These are phyloP conservation scores for Mus caroli DNA, from an alignment of 2,797 vertebrate genomes.

Conservation along the genomic window DNA sequence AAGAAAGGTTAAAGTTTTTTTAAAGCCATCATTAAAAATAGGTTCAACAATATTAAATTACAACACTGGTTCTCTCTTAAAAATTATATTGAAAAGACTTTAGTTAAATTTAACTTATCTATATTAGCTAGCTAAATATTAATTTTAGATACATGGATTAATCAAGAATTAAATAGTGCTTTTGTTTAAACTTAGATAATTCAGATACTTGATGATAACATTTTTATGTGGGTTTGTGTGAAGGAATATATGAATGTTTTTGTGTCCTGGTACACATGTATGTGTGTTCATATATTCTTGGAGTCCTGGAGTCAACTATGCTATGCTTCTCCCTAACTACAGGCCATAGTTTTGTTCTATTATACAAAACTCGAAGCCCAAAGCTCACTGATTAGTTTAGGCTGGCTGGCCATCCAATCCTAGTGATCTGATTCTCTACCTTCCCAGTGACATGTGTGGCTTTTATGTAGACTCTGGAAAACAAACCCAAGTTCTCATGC, in stretches of 20 bases:
- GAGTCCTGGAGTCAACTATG: neutral
- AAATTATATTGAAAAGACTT: neutral
- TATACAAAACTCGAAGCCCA: neutral
- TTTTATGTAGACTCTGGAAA: neutral
- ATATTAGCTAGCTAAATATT: neutral
- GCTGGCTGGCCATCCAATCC: rapidly evolving
- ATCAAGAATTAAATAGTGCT: neutral
- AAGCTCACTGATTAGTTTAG: neutral
- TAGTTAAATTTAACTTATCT: slow-evolving; percentile 6
- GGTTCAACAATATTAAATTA: too few species aligned
- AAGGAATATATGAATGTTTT: neutral
- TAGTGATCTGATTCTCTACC: neutral
- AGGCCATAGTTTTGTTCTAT: neutral
- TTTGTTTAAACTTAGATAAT: neutral
- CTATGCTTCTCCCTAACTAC: neutral
- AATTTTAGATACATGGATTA: neutral
- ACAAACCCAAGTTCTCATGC: neutral
- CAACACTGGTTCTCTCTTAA: too few species aligned
- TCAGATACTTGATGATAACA: neutral
- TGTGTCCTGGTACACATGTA: neutral
- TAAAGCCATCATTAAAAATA: too few species aligned
- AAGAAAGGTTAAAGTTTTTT: too few species aligned
- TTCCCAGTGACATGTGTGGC: neutral
- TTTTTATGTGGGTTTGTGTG: neutral
- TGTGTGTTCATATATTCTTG: neutral